These are phyloP conservation scores for Timema cristinae DNA, from an alignment of 2,888 invertebrate genomes.

Conservation along the genomic window DNA sequence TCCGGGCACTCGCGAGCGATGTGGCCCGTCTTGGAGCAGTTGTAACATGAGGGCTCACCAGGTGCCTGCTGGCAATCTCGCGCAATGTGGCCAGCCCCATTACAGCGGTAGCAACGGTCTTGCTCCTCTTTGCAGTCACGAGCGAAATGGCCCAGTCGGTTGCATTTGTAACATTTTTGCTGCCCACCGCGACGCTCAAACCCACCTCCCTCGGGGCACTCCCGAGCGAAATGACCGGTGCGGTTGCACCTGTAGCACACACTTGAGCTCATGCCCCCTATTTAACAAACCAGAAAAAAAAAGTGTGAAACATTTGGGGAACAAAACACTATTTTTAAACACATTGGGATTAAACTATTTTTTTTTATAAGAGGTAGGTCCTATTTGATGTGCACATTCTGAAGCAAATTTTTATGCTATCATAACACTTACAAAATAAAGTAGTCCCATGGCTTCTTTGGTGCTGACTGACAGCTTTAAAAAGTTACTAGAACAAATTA, in stretches of 20 bases:
- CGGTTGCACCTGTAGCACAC: constrained; percentile 91
- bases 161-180: constrained; percentile 95
- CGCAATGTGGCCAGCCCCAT: constrained; percentile 72
- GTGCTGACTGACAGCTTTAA: too few species aligned
- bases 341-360: too few species aligned
- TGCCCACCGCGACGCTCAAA: constrained; percentile 51
- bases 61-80: constrained; percentile 78
- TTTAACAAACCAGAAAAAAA: too few species aligned
- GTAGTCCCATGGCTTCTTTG: too few species aligned
- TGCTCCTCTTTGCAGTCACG: constrained; percentile 91
- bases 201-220: constrained; percentile 64
- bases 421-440: too few species aligned
- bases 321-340: too few species aligned
- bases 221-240: constrained; percentile 90
- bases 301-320: too few species aligned
- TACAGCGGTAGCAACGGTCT: constrained; percentile 73
- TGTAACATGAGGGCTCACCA: constrained; percentile 77
- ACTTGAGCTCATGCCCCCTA: constrained; percentile 65
- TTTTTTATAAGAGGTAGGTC: too few species aligned
- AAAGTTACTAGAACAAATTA: too few species aligned
- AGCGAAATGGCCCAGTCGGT: constrained; percentile 88
- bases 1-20: constrained; percentile 55
- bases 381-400: too few species aligned
- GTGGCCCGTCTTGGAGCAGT: constrained; percentile 91
- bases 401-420: too few species aligned